Conservation (phyloP, 35 echinoderm and acorn worm species). For the Holothuria glaberrima region DNA sequence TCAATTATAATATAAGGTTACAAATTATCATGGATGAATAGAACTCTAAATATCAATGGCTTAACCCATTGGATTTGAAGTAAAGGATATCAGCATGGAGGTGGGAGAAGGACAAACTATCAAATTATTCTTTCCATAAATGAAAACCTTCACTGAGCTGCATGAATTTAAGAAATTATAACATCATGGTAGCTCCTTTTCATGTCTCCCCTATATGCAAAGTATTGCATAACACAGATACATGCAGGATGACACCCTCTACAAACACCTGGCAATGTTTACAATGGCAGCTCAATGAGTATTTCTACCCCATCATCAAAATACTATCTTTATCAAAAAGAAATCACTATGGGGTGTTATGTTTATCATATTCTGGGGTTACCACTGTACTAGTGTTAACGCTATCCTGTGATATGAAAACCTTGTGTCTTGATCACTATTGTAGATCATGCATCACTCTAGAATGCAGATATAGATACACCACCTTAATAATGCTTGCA, state of each 20-base stretch:
- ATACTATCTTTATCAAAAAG: neutral
- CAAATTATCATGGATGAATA: constrained; percentile 10
- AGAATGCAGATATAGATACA: neutral
- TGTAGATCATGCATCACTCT: neutral
- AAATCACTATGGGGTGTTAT: constrained; percentile 25
- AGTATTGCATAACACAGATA: neutral
- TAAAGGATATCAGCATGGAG: neutral
- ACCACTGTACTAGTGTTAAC: neutral
- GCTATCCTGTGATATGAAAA: too few species aligned
- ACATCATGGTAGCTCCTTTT: neutral
- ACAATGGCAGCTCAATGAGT: neutral
- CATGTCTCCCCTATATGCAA: neutral
- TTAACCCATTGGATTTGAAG: neutral
- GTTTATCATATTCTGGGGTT: neutral
- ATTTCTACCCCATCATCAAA: neutral
- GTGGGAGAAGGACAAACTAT: constrained; percentile 2
- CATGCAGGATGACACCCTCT: neutral
- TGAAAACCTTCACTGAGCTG: neutral
- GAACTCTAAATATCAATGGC: neutral
- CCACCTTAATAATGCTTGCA: neutral
- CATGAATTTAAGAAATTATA: constrained; percentile 12
- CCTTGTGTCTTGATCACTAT: too few species aligned
- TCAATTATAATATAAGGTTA: neutral
- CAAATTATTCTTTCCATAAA: constrained; percentile 15
- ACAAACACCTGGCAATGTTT: neutral